Percentiles rank a stretch among this genome's conserved stretches.
Evolutionary conservation across 1,140 invertebrate species (phyloP).

Genomic region (Camponotus floridanus): DNA sequence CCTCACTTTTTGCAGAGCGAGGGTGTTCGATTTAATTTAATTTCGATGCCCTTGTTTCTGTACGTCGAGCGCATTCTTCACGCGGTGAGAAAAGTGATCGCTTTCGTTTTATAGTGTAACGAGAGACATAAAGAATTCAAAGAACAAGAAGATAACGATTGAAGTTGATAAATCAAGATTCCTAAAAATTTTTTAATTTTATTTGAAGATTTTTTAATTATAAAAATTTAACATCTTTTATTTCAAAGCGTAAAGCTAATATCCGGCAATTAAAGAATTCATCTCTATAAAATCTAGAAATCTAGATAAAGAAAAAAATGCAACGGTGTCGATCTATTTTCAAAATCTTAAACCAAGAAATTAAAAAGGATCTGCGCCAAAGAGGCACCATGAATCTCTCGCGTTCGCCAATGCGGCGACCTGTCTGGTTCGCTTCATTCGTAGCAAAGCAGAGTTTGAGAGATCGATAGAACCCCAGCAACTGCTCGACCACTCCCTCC

Average conservation of each 20-base stretch:
- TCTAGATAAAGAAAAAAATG: constrained; percentile 8
- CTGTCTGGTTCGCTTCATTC: constrained; percentile 63
- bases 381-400: constrained; percentile 53
- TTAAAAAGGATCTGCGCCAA: constrained; percentile 32
- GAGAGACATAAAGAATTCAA: background rate
- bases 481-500: constrained; percentile 84
- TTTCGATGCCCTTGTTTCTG: constrained; percentile 64
- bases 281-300: background rate
- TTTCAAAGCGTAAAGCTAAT: background rate
- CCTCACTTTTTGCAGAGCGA: constrained; percentile 62
- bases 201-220: background rate
- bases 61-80: background rate
- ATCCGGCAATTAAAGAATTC: background rate
- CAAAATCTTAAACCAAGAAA: constrained; percentile 5
- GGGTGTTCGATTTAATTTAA: constrained; percentile 78
- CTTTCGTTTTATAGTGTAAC: constrained; percentile 33
- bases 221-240: background rate
- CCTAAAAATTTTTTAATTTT: no score
- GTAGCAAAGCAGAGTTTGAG: constrained; percentile 73
- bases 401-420: constrained; percentile 65
- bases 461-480: constrained; percentile 83
- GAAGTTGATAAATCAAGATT: background rate
- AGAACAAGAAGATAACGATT: background rate
- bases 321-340: background rate
- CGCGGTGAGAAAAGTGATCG: constrained; percentile 24